Evolutionary conservation across 1,140 invertebrate genomes (phyloP).

Genomic region (Drosophila obscura): DNA sequence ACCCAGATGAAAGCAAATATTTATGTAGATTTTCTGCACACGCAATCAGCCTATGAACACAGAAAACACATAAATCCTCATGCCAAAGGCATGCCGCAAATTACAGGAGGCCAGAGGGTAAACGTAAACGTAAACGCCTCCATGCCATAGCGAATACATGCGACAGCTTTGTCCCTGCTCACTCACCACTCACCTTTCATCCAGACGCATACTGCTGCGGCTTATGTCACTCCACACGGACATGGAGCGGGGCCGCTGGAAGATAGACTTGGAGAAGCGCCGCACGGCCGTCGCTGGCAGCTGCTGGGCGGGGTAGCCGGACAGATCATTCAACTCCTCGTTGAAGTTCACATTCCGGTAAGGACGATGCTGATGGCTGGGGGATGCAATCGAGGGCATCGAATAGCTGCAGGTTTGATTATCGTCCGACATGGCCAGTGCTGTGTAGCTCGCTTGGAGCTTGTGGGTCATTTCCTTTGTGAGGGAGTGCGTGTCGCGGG

Average conservation of each 20-base stretch:
- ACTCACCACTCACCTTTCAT: slow-evolving; percentile 90
- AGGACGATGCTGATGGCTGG: slow-evolving; percentile 74
- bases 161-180: not conserved
- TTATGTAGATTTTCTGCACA: slow-evolving; percentile 55
- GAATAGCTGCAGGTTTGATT: slow-evolving; percentile 79
- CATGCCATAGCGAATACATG: not conserved
- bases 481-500: slow-evolving; percentile 3
- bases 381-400: slow-evolving; percentile 79
- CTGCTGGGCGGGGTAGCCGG: slow-evolving; percentile 85
- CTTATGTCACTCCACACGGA: slow-evolving; percentile 93
- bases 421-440: slow-evolving; percentile 83
- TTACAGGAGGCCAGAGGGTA: not conserved
- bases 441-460: slow-evolving; percentile 82
- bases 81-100: slow-evolving; percentile 21
- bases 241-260: slow-evolving; percentile 89
- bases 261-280: slow-evolving; percentile 81
- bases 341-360: slow-evolving; percentile 89
- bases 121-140: too few species aligned
- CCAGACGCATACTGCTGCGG: slow-evolving; percentile 90
- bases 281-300: slow-evolving; percentile 75
- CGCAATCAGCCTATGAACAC: slow-evolving; percentile 49
- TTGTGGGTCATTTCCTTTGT: slow-evolving; percentile 78
- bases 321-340: slow-evolving; percentile 85
- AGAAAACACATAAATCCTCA: slow-evolving; percentile 30
- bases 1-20: slow-evolving; percentile 54